phyloP scores from a whole-genome alignment of 2,888 invertebrate species.

The Ceraclea dissimilis region DNA sequence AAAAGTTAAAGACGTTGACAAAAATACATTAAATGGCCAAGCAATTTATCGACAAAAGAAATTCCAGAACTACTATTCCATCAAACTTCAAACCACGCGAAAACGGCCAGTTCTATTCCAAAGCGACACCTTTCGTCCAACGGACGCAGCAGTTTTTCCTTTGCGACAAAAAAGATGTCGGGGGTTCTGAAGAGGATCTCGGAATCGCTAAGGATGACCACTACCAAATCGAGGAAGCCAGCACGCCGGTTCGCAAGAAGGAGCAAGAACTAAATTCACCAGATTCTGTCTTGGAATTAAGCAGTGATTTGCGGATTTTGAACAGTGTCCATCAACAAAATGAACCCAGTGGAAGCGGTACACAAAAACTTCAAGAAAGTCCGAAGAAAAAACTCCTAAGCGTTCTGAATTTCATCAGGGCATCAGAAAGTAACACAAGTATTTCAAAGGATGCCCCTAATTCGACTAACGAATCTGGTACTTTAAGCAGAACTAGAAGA shows the following conservation, averaged over 20 bases:
- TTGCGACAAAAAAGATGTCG: conserved; percentile 32
- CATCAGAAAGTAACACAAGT: conserved; percentile 11
- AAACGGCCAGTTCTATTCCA: conserved; percentile 44
- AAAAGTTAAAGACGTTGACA: background rate
- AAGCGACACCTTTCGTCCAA: conserved; percentile 47
- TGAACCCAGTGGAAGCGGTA: background rate
- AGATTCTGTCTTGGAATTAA: conserved; percentile 20
- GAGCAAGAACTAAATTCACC: conserved; percentile 19
- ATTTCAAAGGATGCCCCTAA: conserved; percentile 1
- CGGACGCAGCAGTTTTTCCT: conserved; percentile 44
- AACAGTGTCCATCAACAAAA: background rate
- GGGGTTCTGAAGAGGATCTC: conserved; percentile 26
- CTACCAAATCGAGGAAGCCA: background rate
- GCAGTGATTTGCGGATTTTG: background rate
- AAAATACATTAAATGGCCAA: conserved; percentile 38
- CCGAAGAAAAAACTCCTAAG: conserved; percentile 21
- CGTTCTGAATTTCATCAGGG: conserved; percentile 19
- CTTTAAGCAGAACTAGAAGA: conserved; percentile 9
- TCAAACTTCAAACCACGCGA: conserved; percentile 45
- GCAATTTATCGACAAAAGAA: conserved; percentile 49
- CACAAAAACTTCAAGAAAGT: conserved; percentile 15
- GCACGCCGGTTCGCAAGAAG: background rate
- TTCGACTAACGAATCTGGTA: background rate
- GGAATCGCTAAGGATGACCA: conserved; percentile 6
- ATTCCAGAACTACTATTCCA: conserved; percentile 43